Evolutionary conservation across 2,888 invertebrate genomes (phyloP), one percentile per base, ranked within the genome.

Genomic region (Helobdella robusta): DNA sequence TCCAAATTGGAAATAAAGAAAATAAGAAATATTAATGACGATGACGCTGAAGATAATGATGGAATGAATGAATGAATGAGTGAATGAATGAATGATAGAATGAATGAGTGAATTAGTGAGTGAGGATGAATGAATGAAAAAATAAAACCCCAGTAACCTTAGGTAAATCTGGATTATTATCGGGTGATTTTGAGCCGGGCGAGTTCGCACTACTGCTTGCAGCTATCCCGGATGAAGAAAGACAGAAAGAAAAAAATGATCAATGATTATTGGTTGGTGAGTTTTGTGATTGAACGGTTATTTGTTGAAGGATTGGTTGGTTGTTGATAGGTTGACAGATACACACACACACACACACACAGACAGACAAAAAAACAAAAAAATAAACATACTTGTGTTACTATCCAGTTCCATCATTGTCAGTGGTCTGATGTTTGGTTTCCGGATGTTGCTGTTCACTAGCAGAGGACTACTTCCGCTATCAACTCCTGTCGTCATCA

Each of bases 381-480:
- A n/a, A n/a, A 50, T n/a, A 6, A 4, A 6, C 25, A 6, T 15
- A 54, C 25, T 18, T 32, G 32, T 23, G 11, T 54, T 40, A 15
- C 44, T 40, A 40, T n/a, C 44, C 11, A 40, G 11, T 34, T 62
- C 62, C 30, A 62, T 62, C 62, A 62, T 62, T 32, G 50, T 62
- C 18, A 28, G 34, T 4, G 62, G 62, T 30, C 62, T 36, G 18
- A 62, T 28, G 18, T 28, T 32, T 2, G 62, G 50, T 34, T 50
- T 62, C 50, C n/a, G n/a, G n/a, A n/a, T n/a, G n/a, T 62, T 46
- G 32, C 32, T 62, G 18, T 20, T 30, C n/a, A 23, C 20, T 50
- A 62, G 35, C 2, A 32, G 30, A n/a, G n/a, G n/a, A n/a, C n/a
- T n/a, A 50, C 62, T 62, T 32, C 34, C 46, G 3, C 50, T 50